Base-by-base conservation (phyloP, 2,797 vertebrate genomes). In the Pipistrellus nathusii region DNA sequence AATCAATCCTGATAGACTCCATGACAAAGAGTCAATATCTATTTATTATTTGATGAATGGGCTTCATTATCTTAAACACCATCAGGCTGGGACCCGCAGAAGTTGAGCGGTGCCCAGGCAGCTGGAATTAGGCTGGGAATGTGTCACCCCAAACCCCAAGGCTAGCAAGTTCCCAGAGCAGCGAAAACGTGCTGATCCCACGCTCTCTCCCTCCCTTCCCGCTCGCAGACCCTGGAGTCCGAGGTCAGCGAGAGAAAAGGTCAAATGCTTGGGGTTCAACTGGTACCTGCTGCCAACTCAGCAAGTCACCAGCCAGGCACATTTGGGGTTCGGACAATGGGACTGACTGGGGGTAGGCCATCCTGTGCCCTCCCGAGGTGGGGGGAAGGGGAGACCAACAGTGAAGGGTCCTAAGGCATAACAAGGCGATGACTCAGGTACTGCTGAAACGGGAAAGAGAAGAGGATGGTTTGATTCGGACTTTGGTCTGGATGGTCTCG, bases 21-120 rank as follows among this genome's bases (percentile, higher is more conserved):
- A 27, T 91, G 97, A 98, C 98, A 97, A 82, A 84, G 96, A 97
- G 96, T 98, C 98, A 73, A 98, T 98, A 98, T 84, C 97, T 97
- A 98, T 98, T 98, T 98, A 98, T 98, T 97, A 97, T 88, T 96
- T 98, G 98, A 98, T 98, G 95, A 95, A 98, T 93, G 97, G 97
- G 94, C 96, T 98, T 98, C 97, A 98, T 98, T 98, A 98, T 72
- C 96, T 97, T 95, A 98, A 96, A 98, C 73, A 94, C 59, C 72
- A 95, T 95, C 80, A 96, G 90, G 88, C 82, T 95, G 95, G 84
- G 92, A 95, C 0, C 38, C 6, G 80, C n/a, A 25, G 91, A 95
- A 90, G 72, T 10, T 88, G 90, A 83, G 21, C 91, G 96, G 90
- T 1, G 75, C 53, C 2, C 0, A 2, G 38, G 23, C 88, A 15